These are phyloP conservation scores for Pseudochromis fuscus DNA, from an alignment of 2,797 vertebrate genomes.

Conservation along the genomic window DNA sequence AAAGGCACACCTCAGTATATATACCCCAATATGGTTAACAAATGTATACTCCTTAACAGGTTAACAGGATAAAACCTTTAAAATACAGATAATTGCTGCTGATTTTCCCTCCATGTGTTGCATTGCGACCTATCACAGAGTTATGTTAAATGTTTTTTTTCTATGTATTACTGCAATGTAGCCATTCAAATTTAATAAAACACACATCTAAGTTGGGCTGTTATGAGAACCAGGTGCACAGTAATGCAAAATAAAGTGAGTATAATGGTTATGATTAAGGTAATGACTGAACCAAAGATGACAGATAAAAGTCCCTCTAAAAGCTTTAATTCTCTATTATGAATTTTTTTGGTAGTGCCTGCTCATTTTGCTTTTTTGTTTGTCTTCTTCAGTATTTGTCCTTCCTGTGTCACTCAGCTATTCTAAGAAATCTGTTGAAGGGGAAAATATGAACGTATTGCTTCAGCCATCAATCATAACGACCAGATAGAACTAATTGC, in stretches of 20 bases:
- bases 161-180: conserved; percentile 5
- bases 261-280: background rate
- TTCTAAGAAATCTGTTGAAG: conserved; percentile 25
- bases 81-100: too few relatives aligned
- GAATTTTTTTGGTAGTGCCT: background rate
- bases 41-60: too few relatives aligned
- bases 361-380: background rate
- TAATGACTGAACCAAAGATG: background rate
- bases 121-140: too few relatives aligned
- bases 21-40: too few relatives aligned
- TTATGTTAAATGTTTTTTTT: background rate
- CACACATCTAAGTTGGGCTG: background rate
- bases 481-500: conserved; percentile 43
- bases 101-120: too few relatives aligned
- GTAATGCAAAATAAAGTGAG: background rate
- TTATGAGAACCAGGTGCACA: conserved; percentile 7
- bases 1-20: too few relatives aligned
- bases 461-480: conserved; percentile 57
- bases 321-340: background rate
- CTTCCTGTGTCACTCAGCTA: background rate
- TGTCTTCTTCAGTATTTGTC: background rate
- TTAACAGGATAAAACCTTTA: too few relatives aligned
- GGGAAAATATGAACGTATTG: conserved; percentile 38
- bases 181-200: conserved; percentile 19
- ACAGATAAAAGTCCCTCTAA: background rate